A percentile compares a stretch with the other conserved stretches of the same genome.
Conservation (phyloP, 23 tunicate species). For the Clavelina lepadiformis region DNA sequence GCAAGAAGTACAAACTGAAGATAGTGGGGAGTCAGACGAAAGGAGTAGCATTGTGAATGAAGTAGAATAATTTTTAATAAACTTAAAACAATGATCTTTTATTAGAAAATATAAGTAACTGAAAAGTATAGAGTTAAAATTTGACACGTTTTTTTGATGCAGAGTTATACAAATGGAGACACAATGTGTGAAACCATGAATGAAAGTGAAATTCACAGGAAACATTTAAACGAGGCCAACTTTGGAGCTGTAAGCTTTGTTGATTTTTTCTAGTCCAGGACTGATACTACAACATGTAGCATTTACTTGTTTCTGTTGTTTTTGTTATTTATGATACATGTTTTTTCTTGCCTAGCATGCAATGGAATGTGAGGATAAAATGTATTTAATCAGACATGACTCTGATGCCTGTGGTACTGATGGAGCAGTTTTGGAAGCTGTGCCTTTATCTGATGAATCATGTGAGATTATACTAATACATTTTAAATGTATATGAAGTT, state of each 20-base stretch:
- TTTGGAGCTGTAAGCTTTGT: slow-evolving; percentile 6
- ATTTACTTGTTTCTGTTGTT: background rate
- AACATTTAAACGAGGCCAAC: background rate
- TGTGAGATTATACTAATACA: no score
- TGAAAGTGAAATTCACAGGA: background rate
- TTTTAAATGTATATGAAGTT: no score
- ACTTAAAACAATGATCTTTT: background rate
- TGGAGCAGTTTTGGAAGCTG: no score
- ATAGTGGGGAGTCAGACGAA: background rate
- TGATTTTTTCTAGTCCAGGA: no score
- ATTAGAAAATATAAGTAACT: background rate
- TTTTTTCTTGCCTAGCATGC: slow-evolving; percentile 11
- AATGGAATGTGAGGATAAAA: slow-evolving; percentile 33
- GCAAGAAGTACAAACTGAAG: slow-evolving; percentile 11
- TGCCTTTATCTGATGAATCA: no score
- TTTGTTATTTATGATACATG: background rate
- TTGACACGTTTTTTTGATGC: background rate
- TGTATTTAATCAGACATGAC: slow-evolving; percentile 28
- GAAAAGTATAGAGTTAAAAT: background rate
- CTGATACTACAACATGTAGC: no score
- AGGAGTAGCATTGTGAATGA: slow-evolving; percentile 7
- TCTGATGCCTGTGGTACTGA: slow-evolving; percentile 37
- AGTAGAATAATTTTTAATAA: background rate
- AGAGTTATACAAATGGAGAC: slow-evolving; percentile 11
- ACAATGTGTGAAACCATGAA: slow-evolving; percentile 6